Evolutionary conservation across 2,888 invertebrate genomes (phyloP).

Genomic region (Apodemia hepburni): DNA sequence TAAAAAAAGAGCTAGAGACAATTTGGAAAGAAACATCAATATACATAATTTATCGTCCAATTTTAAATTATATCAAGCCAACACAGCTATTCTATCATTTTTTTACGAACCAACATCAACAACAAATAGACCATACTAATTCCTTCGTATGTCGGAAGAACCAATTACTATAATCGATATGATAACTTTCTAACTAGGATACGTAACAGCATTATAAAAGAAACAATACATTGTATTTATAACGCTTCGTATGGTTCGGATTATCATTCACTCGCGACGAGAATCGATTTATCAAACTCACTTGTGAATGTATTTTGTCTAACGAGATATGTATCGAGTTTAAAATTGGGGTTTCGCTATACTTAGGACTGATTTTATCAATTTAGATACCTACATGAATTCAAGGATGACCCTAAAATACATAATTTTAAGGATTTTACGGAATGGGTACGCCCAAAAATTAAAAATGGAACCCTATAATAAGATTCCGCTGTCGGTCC

Average conservation of each 20-base stretch:
- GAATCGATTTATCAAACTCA: constrained; percentile 10
- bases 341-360: neutral
- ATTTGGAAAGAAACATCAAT: no score
- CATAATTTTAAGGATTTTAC: no score
- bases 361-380: no score
- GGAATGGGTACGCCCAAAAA: no score
- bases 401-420: no score
- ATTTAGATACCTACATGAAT: no score
- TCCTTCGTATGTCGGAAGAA: constrained; percentile 2
- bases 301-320: neutral
- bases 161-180: constrained; percentile 11
- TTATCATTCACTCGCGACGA: constrained; percentile 37
- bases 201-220: constrained; percentile 55
- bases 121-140: neutral
- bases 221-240: constrained; percentile 54
- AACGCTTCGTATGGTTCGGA: constrained; percentile 38
- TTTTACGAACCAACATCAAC: neutral
- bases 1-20: no score
- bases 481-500: no score
- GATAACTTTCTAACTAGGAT: constrained; percentile 54
- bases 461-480: no score
- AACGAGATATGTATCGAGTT: constrained; percentile 10
- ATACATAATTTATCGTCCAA: neutral
- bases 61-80: neutral
- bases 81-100: neutral